Evolutionary conservation across 1,140 invertebrate genomes (phyloP).

Genomic region (Drosophila tropicalis): DNA sequence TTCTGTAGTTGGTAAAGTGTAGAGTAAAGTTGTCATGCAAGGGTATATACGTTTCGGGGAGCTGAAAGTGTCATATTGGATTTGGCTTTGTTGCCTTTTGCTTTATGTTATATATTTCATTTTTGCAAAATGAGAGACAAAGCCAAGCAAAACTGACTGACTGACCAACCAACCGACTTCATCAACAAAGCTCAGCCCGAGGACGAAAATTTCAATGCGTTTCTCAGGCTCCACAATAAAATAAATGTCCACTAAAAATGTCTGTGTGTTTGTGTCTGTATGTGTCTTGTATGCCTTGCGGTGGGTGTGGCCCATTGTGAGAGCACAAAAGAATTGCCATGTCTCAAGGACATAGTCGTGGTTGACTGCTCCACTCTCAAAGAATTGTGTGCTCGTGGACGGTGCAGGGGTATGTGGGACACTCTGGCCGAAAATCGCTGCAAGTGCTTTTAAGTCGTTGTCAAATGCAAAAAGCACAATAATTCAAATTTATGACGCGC

Average conservation of each 20-base stretch:
- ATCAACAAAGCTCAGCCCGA: slow-evolving; percentile 66
- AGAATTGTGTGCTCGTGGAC: slow-evolving; percentile 18
- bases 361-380: slow-evolving; percentile 43
- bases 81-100: slow-evolving; percentile 2
- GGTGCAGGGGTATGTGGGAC: slow-evolving; percentile 26
- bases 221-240: slow-evolving; percentile 68
- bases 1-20: too few relatives aligned
- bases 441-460: slow-evolving; percentile 80
- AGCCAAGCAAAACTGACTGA: slow-evolving; percentile 14
- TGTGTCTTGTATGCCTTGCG: slow-evolving; percentile 37
- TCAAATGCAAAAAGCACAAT: slow-evolving; percentile 80
- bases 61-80: neutral
- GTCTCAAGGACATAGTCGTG: slow-evolving; percentile 77
- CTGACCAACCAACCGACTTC: slow-evolving; percentile 58
- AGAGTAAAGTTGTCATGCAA: neutral
- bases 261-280: slow-evolving; percentile 57
- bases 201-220: slow-evolving; percentile 73
- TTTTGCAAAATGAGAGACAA: slow-evolving; percentile 36
- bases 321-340: slow-evolving; percentile 54
- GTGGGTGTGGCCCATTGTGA: slow-evolving; percentile 15
- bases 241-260: slow-evolving; percentile 81
- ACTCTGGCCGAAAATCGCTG: slow-evolving; percentile 74
- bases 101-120: slow-evolving; percentile 40
- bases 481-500: slow-evolving; percentile 80
- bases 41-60: neutral